Base-by-base conservation (phyloP, 2,888 invertebrate species). In the Azorinus chamasolen region DNA sequence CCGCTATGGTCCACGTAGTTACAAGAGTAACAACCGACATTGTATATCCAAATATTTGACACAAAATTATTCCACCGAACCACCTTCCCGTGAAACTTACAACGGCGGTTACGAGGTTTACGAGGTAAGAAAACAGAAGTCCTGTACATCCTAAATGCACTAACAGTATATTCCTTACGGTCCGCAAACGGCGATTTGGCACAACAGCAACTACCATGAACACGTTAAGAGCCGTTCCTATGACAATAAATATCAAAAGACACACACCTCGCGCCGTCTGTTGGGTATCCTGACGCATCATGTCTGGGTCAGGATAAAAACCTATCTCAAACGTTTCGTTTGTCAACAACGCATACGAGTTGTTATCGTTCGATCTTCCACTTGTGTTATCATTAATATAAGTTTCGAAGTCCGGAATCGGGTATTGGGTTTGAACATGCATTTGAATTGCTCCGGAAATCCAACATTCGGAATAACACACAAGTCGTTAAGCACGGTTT, bases 1-100 rank as follows among this genome's bases (percentile, higher is more conserved):
- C 89, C 0, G 89, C 85, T 6, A 90, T 88, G 0, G 87, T 88
- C 87, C 87, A 88, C 10, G 83, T 78, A 14, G 84, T 83, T 4
- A 83, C 83, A 14, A 84, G 61, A 1, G 86, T 86, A 10, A 86
- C 82, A 24, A 84, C 71, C 0, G 86, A 83, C 20, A 84, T 69
- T 12, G 84, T 54, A 58, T 84, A 86, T 59, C 84, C 87, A 68
- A 85, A 87, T 3, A 85, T 78, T 46, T 88, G 84, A 66, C 87
- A 88, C 16, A 82, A 54, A 16, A 83, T 62, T 3, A 80, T 32
- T 10, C 87, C 87, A 24, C 87, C 87, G 16, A 85, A 57, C 87
- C 87, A 87, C 45, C 73, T 65, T 20, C 86, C 83, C 1, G 80
- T 76, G 58, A 88, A 83, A 59, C 85, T 79, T 12, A 86, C 84